A percentile compares a stretch with the other conserved stretches of the same genome.
phyloP scores from a whole-genome alignment of 2,888 invertebrate genomes.

The Amphimallon solstitiale region DNA sequence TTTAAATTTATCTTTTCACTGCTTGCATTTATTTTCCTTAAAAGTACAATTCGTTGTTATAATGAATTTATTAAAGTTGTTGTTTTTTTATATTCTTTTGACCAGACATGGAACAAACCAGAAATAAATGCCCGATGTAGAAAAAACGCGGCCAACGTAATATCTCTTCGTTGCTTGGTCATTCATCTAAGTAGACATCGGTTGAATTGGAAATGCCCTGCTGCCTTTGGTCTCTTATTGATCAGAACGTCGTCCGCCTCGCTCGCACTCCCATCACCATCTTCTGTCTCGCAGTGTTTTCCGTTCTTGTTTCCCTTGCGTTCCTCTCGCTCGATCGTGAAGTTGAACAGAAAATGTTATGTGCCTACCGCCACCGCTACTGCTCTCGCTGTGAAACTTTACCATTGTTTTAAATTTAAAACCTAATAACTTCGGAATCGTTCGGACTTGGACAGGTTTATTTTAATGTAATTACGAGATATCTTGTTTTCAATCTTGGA shows the following conservation, averaged over 20 bases:
- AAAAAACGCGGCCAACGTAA: conserved; percentile 50
- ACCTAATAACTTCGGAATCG: conserved; percentile 17
- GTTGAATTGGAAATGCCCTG: conserved; percentile 53
- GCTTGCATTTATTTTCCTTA: conserved; percentile 1
- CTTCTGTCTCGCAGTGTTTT: background rate
- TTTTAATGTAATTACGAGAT: conserved; percentile 25
- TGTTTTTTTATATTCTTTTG: background rate
- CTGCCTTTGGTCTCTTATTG: conserved; percentile 33
- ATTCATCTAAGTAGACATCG: conserved; percentile 54
- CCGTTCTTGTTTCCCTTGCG: background rate
- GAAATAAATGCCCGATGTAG: conserved; percentile 54
- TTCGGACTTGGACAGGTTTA: conserved; percentile 16
- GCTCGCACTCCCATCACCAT: background rate
- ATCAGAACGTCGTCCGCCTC: background rate
- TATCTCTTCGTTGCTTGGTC: conserved; percentile 53
- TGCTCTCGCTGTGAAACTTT: conserved; percentile 7
- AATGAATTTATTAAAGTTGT: conserved; percentile 29
- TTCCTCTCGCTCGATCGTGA: background rate
- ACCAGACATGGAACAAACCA: conserved; percentile 47
- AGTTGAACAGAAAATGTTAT: conserved; percentile 26
- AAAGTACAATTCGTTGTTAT: conserved; percentile 19
- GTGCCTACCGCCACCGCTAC: conserved; percentile 14
- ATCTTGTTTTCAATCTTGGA: background rate
- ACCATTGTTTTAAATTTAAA: conserved; percentile 26
- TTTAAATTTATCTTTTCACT: no score